Evolutionary conservation across 1,140 invertebrate species (phyloP).

Genomic region (Trichonephila clavata): DNA sequence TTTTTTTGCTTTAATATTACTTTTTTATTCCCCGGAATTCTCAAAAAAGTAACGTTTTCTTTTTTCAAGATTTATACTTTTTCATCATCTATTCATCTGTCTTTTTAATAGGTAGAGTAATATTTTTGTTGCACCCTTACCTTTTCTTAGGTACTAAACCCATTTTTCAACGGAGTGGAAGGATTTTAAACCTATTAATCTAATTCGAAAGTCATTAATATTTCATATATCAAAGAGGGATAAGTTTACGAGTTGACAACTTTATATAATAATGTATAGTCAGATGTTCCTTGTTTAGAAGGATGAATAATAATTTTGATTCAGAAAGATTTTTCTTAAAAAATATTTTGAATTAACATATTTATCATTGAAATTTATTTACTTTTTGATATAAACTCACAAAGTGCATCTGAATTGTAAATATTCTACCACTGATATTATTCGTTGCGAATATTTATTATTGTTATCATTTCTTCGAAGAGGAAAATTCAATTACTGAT

Average conservation of each 20-base stretch:
- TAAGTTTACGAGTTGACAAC: not conserved
- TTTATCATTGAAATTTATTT: too few species aligned
- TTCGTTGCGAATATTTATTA: too few species aligned
- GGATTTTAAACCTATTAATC: not conserved
- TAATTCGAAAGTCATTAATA: not conserved
- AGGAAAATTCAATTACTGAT: too few species aligned
- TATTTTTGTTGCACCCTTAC: not conserved
- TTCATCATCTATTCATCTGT: not conserved
- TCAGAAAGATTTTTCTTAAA: too few species aligned
- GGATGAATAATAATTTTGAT: too few species aligned
- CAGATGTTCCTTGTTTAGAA: not conserved
- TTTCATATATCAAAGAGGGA: not conserved
- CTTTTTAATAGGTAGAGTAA: not conserved
- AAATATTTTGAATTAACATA: too few species aligned
- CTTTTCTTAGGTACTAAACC: not conserved
- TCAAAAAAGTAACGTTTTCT: conserved; percentile 5
- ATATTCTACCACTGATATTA: not conserved
- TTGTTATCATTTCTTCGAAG: too few species aligned
- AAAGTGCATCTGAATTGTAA: not conserved
- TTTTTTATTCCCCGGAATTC: not conserved
- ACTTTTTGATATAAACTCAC: too few species aligned
- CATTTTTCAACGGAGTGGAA: not conserved
- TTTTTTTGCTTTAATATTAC: conserved; percentile 7
- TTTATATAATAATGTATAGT: not conserved
- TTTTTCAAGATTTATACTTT: not conserved